Evolutionary conservation across 2,113 vertebrate genomes (phyloP), one percentile per base, ranked within the genome.

Genomic region (Thunnus thynnus): DNA sequence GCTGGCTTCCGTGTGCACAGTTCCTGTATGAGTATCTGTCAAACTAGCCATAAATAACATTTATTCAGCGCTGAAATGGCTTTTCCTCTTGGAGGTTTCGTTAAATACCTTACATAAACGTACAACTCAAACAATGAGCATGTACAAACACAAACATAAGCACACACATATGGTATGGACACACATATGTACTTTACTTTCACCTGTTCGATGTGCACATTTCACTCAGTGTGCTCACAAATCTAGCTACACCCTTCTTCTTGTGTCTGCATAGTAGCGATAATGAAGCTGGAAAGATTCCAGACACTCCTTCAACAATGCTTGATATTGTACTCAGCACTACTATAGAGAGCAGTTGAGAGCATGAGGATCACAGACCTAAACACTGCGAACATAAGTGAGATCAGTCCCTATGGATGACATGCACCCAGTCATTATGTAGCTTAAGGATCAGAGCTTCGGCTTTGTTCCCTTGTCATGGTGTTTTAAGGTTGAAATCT

Each of bases 401-500:
- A 81, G 67, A 82, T 86, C 85, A 76, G 86, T 72, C 63, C 75
- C 58, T 80, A 86, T 89, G 75, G 84, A 77, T 84, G 85, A 82
- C 84, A 87, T 75, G 72, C 78, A 85, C 32, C 58, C 64, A 78
- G 46, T 90, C 86, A 92, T 91, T 86, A 86, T 16, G 32, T 50
- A 77, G 79, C 82, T 92, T 78, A 88, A 57, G 66, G 73, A 87
- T 85, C 76, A 88, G 63, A 87, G 78, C 75, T 20, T 20, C 9
- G 56, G 67, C 84, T 91, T 92, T 93, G 76, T 86, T 84, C 76
- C 47, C 73, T 76, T 88, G 87, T 93, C 88, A 84, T 64, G 71
- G 58, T 52, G 81, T 74, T 89, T 89, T 85, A 82, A 57, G 78
- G 62, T 36, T 83, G 52, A 89, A 85, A 91, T 90, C 86, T 83